Conservation (phyloP, 1,140 invertebrate species). For the Penaeus chinensis region DNA sequence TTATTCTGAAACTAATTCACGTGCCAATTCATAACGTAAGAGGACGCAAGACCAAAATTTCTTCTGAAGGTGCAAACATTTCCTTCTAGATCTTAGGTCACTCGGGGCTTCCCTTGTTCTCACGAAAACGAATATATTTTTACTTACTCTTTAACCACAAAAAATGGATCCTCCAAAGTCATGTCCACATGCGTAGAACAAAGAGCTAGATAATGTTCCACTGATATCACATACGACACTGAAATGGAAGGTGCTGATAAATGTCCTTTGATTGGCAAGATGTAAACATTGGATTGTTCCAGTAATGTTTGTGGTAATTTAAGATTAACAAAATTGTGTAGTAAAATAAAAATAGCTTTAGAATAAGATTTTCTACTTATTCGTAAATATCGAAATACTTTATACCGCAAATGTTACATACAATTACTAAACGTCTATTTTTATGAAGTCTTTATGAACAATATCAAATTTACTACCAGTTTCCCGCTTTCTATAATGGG, state of each 20-base stretch:
- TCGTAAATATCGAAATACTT: too few species aligned
- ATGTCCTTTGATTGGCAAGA: conserved; percentile 38
- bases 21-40: too few species aligned
- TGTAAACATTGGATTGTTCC: conserved; percentile 57
- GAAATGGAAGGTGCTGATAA: conserved; percentile 34
- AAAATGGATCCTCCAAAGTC: conserved; percentile 95
- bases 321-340: too few species aligned
- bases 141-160: conserved; percentile 95
- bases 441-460: too few species aligned
- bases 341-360: neutral
- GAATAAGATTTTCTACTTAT: neutral
- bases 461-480: too few species aligned
- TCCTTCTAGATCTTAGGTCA: too few species aligned
- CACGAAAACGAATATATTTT: conserved; percentile 11
- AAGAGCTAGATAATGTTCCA: conserved; percentile 35
- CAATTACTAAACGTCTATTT: too few species aligned
- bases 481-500: too few species aligned
- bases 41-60: too few species aligned
- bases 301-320: neutral
- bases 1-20: too few species aligned
- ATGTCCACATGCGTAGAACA: conserved; percentile 71
- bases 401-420: too few species aligned
- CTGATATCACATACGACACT: conserved; percentile 50
- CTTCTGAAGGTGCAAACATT: too few species aligned
- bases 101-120: neutral